Evolutionary conservation across 2,888 invertebrate genomes (phyloP), one percentile per base, ranked within the genome.

Genomic region (Lypha dubia): DNA sequence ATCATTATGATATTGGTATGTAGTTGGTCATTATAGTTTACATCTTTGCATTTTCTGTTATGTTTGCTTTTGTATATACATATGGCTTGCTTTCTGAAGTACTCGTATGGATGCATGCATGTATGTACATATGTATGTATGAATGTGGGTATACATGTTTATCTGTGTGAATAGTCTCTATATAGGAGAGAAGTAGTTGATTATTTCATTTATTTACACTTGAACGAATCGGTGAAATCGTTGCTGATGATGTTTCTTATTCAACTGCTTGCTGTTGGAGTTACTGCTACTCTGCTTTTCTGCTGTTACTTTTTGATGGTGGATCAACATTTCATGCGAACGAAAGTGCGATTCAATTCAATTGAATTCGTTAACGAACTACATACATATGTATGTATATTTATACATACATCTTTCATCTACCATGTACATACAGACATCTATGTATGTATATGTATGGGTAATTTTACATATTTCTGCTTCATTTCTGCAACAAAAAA

Each of bases 201-300:
- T 63, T 84, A 53, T 77, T 77, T 77, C 41, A 71, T 81, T 81
- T 73, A 70, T 84, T 84, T 81, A 84, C 84, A 84, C 84, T 84
- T 70, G 74, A 84, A 81, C 70, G 79, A 81, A 81, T 84, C 68
- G 81, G 83, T 86, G 85, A 85, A 85, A 85, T 86, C 85, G 85
- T 75, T 68, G 73, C 28, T 81, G 58, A 71, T 71, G 75, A 71
- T 53, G 65, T 56, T 73, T 35, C 49, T 58, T 53, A 63, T 58
- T 20, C 28, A 56, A 22, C 38, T 51, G 71, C 13, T 38, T 38
- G 38, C 71, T 76, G 60, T 60, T 53, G 53, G 17, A 56, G 22
- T 28, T 56, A 28, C 62, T 56, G 70, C 44, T 79, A 41, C 67
- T 60, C 49, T 17, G 58, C 49, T 60, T 49, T 51, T 28, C 13